Base-by-base conservation (phyloP, 2,888 invertebrate genomes). In the Glyphotaelius pellucidus region DNA sequence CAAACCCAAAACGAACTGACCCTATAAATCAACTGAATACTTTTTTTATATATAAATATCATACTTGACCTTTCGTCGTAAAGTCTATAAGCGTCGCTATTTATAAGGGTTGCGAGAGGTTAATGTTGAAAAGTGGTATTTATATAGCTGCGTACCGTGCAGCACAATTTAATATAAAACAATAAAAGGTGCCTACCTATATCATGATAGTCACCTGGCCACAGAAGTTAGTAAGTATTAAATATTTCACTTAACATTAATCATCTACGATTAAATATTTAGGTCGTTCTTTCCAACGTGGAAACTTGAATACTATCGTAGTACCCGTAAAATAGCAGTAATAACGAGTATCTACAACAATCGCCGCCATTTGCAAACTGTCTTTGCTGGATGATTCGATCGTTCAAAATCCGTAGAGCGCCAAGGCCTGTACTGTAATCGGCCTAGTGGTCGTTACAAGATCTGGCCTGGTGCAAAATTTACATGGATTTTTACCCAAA, bases 71-170 rank as follows among this genome's bases (percentile, higher is more conserved):
- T 67, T 67, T 19, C 25, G 52, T 5, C 7, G 83, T 7, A 35
- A 83, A 19, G 32, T 14, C 32, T 83, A 35, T 83, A 31, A 83
- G 35, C 7, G 35, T 35, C 31, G 83, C 83, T 83, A 83, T 83
- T 67, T 83, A 83, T 83, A 83, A 83, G 83, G 83, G 83, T 83
- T 83, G 83, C 31, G 83, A 83, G 35, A 83, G 83, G 83, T 83
- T 83, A 83, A 83, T 83, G 32, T 83, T 32, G 83, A 83, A 83
- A 83, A 15, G 83, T 83, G 83, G 83, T 83, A 35, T 83, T 83
- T 83, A 32, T 47, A 1, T 47, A 47, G 47, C 15, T 47, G 47
- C 83, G 35, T 83, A 83, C 35, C 83, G 32, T 83, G 83, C 32
- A 83, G 35, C 83, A 35, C 25, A 83, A 19, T 83, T 35, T 25